Evolutionary conservation across 1,140 invertebrate species (phyloP).

Genomic region (Apis florea): DNA sequence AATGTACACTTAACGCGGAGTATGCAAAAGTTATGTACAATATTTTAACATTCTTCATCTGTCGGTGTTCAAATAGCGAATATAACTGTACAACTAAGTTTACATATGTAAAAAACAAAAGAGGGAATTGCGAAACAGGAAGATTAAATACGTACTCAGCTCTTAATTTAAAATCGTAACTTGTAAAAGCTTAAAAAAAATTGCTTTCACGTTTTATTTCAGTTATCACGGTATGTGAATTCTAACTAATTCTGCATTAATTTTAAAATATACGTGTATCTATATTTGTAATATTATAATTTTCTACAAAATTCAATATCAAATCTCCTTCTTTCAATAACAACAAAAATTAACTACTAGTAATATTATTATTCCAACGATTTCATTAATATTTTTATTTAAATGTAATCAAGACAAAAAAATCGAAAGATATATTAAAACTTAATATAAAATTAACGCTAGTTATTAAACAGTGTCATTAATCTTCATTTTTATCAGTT

Average conservation of each 20-base stretch:
- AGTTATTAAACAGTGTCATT: background rate
- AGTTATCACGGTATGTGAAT: background rate
- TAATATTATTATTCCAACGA: too few relatives aligned
- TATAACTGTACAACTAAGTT: background rate
- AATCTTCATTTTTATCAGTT: background rate
- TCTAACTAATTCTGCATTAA: background rate
- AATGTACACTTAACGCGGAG: background rate
- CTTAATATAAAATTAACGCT: background rate
- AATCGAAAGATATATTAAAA: background rate
- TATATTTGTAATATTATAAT: too few relatives aligned
- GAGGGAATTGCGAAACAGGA: background rate
- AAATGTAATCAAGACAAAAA: too few relatives aligned
- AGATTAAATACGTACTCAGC: background rate
- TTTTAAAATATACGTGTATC: background rate
- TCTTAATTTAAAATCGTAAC: background rate
- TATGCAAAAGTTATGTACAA: background rate
- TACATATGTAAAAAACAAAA: background rate
- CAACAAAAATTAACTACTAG: too few relatives aligned
- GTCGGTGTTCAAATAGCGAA: background rate
- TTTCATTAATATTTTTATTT: too few relatives aligned
- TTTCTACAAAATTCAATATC: too few relatives aligned
- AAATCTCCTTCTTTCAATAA: too few relatives aligned
- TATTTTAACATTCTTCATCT: background rate
- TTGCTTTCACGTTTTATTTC: background rate
- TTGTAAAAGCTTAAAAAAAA: background rate